Conservation (phyloP, 2,797 vertebrate species). For the Sardinella longiceps region DNA sequence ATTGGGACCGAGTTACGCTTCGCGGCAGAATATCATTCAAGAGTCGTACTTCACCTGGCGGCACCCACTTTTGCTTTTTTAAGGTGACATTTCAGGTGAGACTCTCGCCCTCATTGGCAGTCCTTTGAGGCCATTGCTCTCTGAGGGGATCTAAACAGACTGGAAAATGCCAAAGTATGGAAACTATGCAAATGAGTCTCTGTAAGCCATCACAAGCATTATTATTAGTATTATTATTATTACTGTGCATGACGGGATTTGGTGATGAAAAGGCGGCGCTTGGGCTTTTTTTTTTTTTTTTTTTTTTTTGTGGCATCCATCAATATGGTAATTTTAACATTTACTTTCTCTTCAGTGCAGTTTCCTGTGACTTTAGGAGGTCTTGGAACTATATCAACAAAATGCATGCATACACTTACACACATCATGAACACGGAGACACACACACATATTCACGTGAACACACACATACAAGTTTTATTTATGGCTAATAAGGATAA, state of each 20-base stretch:
- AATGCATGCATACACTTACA: background rate
- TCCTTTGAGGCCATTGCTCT: conserved; percentile 35
- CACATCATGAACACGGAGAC: background rate
- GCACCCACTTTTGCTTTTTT: background rate
- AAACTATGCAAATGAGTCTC: conserved; percentile 68
- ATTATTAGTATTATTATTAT: conserved; percentile 51
- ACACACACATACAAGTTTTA: background rate
- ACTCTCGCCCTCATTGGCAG: conserved; percentile 35
- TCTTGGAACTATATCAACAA: background rate
- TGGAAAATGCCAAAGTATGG: conserved; percentile 65
- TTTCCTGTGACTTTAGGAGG: conserved; percentile 54
- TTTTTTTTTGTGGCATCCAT: conserved; percentile 82
- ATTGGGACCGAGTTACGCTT: background rate
- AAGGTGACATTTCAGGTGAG: conserved; percentile 18
- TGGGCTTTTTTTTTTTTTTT: no score
- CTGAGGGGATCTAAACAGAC: conserved; percentile 63
- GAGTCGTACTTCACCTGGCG: background rate
- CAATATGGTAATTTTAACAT: conserved; percentile 95
- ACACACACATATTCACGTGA: background rate
- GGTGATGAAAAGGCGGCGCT: conserved; percentile 70
- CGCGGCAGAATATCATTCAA: background rate
- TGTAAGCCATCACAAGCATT: conserved; percentile 72
- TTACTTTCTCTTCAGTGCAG: conserved; percentile 77
- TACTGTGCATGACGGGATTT: conserved; percentile 69
- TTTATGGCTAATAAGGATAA: no score